Evolutionary conservation across 92 coral and sea anemone species (phyloP), one percentile per base, ranked within the genome.

Genomic region (Scolanthus callimorphus): DNA sequence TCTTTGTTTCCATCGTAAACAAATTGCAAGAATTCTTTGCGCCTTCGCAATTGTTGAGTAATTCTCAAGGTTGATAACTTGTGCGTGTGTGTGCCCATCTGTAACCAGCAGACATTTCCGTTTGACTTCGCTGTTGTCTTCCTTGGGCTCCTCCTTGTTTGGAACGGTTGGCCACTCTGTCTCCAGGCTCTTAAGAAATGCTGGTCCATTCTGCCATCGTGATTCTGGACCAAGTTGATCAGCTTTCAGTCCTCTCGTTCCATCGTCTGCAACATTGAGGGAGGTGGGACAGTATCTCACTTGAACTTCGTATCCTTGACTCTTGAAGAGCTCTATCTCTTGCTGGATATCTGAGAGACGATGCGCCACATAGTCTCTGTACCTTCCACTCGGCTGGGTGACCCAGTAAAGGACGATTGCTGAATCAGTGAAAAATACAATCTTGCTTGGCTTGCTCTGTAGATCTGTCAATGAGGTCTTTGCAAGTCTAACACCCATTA

Each of bases 191-290:
- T 4, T 21, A 2, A 82, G 60, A 20, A 82, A 82, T 10, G 55
- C 69, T 6, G 81, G 83, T 15, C 88, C 88, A 52, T 24, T 60
- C 2, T 76, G 63, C 83, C 83, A 82, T 23, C 73, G 51, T 25
- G 68, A 60, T 8, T 49, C 39, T 9, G 39, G 54, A 12, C 53
- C 61, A 11, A 74, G 26, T 2, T 66, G 6, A 2, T 20, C 56
- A 0, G 66, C 29, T 11, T 66, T 55, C 6, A 63, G 30, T 17
- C 86, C 81, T 9, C 66, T 55, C 37, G 68, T 71, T 1, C 80
- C 70, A 27, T 72, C 70, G 27, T 79, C 81, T 23, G 70, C 81
- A 0, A 53, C 48, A 57, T 73, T 79, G 4, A 62, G 39, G 6
- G 2, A 17, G 0, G 65, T 56, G 2, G 66, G 72, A 29, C 64